phyloP scores from a whole-genome alignment of 2,113 vertebrate species.

The rabbit (Oryctolagus cuniculus) region DNA sequence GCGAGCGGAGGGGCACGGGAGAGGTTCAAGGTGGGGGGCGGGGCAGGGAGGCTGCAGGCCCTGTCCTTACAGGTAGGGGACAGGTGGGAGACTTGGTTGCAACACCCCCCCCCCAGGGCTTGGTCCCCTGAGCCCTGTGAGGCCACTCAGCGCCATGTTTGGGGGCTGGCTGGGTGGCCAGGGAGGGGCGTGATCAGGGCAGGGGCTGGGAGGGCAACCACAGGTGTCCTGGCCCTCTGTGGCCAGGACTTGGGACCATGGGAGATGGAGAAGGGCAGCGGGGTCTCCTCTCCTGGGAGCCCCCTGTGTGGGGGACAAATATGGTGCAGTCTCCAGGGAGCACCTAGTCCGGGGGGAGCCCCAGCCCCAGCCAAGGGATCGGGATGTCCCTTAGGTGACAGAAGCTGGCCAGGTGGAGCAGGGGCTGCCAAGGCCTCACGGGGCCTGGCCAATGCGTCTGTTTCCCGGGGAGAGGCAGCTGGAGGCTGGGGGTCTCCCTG shows the following conservation, averaged over 20 bases:
- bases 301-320: background rate
- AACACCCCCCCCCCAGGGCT: background rate
- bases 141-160: accelerated
- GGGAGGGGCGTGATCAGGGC: background rate
- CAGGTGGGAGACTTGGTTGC: background rate
- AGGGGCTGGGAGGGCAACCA: background rate
- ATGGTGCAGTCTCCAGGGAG: background rate
- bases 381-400: background rate
- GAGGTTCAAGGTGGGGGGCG: background rate
- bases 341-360: background rate
- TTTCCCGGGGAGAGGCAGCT: too few relatives aligned
- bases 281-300: background rate
- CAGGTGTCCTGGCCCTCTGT: background rate
- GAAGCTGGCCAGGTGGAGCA: background rate
- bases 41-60: background rate
- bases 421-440: accelerated
- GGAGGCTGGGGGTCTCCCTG: background rate
- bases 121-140: background rate
- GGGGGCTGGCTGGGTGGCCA: background rate
- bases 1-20: background rate
- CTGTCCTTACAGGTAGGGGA: background rate
- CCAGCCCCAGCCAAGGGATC: background rate
- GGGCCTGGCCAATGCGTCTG: too few relatives aligned
- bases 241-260: background rate
- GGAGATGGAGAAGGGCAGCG: background rate